Evolutionary conservation across 2,888 invertebrate species (phyloP).

Genomic region (Hanleya hanleyi): DNA sequence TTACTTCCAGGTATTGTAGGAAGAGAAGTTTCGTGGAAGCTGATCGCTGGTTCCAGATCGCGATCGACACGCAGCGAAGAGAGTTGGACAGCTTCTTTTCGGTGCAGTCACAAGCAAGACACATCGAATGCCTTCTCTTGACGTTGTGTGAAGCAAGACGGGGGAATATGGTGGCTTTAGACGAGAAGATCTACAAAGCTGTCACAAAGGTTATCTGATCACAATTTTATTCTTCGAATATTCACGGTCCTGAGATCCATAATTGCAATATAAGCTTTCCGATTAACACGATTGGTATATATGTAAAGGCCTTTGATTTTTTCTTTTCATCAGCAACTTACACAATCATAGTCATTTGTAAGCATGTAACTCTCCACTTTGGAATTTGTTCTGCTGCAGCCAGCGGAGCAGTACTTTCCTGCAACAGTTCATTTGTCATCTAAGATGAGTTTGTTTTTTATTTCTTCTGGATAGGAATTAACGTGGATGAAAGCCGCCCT

Average conservation of each 20-base stretch:
- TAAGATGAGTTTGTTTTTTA: no score
- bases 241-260: no score
- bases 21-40: not conserved
- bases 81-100: not conserved
- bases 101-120: not conserved
- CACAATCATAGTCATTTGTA: no score
- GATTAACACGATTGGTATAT: no score
- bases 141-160: not conserved
- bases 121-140: not conserved
- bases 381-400: no score
- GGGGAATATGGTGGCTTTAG: not conserved
- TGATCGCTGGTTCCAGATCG: constrained; percentile 1
- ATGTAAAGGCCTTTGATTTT: no score
- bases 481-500: not conserved
- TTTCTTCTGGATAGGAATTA: not conserved
- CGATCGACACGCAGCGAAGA: not conserved
- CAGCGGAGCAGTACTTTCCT: no score
- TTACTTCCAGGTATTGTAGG: not conserved
- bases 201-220: constrained; percentile 1
- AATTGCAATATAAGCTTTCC: no score
- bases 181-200: not conserved
- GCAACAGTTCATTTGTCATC: no score
- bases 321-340: no score
- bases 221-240: no score
- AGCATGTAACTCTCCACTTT: no score